Evolutionary conservation across 2,888 invertebrate genomes (phyloP), one percentile per base, ranked within the genome.

Genomic region (Chymomyza caudatula): DNA sequence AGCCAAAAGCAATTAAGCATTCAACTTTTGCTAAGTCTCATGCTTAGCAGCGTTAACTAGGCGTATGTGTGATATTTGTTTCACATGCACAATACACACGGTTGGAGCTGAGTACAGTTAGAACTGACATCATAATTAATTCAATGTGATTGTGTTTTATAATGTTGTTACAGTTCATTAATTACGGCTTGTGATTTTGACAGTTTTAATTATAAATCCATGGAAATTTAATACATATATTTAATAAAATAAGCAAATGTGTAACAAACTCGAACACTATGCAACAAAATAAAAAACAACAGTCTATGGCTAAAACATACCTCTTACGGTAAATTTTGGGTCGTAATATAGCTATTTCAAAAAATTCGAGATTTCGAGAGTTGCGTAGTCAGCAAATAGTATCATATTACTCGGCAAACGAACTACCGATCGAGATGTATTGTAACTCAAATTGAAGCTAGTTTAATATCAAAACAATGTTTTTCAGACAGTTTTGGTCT

Each of bases 201-300:
- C 82, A 76, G 67, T 84, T 80, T 78, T 82, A 80, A 85, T 80
- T 84, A 80, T 77, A 72, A 57, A 62, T 37, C 5, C 17, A 47
- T 13, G 17, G 17, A 15, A 15, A 47, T 37, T 37, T 11, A 52
- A 52, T 52, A 52, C 19, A 37, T 17, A 25, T 13, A 54, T 54
- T 54, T 25, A 22, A 22, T 15, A 54, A 15, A 2, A 13, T 6
- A 17, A 19, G n/a, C 2, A 15, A 11, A 13, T 44, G 11, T 2
- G n/a, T 44, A 13, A 13, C 0, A 13, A 44, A n/a, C 2, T 3
- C 11, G 37, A 37, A 37, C 4, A 37, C 37, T 6, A 37, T 37
- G 37, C 37, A 37, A 37, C n/a, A n/a, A n/a, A n/a, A n/a, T n/a
- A n/a, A n/a, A n/a, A n/a, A n/a, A n/a, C n/a, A n/a, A n/a, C n/a